These are phyloP conservation scores for Pseudochaenichthys georgianus DNA, from an alignment of 2,797 vertebrate species.

Conservation along the genomic window DNA sequence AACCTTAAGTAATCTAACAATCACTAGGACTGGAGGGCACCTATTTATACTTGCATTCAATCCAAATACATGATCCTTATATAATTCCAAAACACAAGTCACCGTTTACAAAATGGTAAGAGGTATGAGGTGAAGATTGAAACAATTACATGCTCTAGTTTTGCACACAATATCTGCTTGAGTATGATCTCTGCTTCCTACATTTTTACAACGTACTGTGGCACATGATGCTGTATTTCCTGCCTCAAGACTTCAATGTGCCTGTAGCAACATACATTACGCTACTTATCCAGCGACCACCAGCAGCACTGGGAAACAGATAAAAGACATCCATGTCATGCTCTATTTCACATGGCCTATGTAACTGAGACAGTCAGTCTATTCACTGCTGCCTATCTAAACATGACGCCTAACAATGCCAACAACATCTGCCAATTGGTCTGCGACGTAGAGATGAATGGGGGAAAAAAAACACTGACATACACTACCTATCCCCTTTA, in stretches of 20 bases:
- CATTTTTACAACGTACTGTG: not conserved
- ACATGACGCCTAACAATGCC: slow-evolving; percentile 68
- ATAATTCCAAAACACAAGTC: slow-evolving; percentile 4
- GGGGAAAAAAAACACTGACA: slow-evolving; percentile 1
- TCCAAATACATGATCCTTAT: not conserved
- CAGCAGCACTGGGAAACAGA: slow-evolving; percentile 29
- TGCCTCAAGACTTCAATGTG: slow-evolving; percentile 3
- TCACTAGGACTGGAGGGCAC: no score
- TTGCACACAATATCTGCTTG: not conserved
- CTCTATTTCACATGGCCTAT: slow-evolving; percentile 58
- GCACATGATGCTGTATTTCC: slow-evolving; percentile 5
- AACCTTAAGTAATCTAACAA: slow-evolving; percentile 7
- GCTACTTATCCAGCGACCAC: slow-evolving; percentile 36
- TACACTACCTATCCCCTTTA: not conserved
- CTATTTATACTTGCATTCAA: not conserved
- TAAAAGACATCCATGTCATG: slow-evolving; percentile 52
- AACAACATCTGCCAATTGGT: slow-evolving; percentile 52
- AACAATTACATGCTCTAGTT: not conserved
- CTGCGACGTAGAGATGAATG: slow-evolving; percentile 18
- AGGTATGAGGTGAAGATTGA: not conserved
- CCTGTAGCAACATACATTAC: slow-evolving; percentile 7
- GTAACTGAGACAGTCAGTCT: slow-evolving; percentile 61
- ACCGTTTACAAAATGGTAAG: not conserved
- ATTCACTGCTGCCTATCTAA: slow-evolving; percentile 54
- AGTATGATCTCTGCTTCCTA: not conserved